phyloP scores from a whole-genome alignment of 2,797 vertebrate genomes.

The Peromyscus melanophrys region DNA sequence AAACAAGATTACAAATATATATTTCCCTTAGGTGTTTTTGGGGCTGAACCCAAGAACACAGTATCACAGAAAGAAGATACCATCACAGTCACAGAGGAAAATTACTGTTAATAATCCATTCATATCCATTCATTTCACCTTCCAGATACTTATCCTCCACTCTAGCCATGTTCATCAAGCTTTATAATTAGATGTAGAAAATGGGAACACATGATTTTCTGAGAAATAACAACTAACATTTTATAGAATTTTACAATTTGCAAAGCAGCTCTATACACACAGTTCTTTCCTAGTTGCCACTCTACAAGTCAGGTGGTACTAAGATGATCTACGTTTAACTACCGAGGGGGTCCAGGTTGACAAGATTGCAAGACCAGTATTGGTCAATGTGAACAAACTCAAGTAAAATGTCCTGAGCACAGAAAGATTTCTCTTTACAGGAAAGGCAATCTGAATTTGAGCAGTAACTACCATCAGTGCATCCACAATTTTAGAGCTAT shows the following conservation, averaged over 20 bases:
- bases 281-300: conserved; percentile 1
- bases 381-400: not conserved
- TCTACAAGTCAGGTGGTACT: conserved; percentile 6
- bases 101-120: conserved; percentile 57
- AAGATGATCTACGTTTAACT: conserved; percentile 47
- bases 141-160: not conserved
- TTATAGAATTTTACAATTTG: conserved; percentile 19
- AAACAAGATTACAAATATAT: not conserved
- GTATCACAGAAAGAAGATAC: not conserved
- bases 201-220: conserved; percentile 25
- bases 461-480: no score
- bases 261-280: conserved; percentile 34
- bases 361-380: not conserved
- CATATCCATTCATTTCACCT: conserved; percentile 27
- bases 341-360: not conserved
- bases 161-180: conserved; percentile 31
- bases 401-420: not conserved
- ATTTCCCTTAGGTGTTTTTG: not conserved
- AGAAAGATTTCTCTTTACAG: not conserved
- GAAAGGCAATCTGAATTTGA: not conserved
- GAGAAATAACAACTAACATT: conserved; percentile 42
- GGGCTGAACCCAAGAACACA: not conserved
- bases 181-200: conserved; percentile 62
- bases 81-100: not conserved
- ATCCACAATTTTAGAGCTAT: not conserved